Evolutionary conservation across 2,888 invertebrate species (phyloP).

Genomic region (Agapetus fuscipes): DNA sequence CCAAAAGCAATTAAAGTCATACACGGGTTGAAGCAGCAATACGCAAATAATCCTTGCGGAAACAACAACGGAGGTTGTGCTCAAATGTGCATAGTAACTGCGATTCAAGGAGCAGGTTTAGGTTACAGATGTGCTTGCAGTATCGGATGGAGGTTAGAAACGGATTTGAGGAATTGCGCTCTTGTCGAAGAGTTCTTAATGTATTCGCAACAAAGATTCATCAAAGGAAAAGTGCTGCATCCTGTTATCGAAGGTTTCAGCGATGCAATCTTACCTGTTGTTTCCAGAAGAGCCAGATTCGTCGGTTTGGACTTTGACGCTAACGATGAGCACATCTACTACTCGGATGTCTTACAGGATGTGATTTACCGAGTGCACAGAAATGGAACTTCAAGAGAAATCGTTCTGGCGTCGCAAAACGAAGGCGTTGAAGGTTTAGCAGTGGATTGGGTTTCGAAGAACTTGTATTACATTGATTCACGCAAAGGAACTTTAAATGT

Average conservation of each 20-base stretch:
- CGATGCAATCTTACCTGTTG: constrained; percentile 92
- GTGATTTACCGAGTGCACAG: constrained; percentile 80
- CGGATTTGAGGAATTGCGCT: constrained; percentile 70
- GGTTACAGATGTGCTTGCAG: constrained; percentile 89
- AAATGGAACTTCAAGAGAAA: constrained; percentile 73
- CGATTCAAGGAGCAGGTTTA: constrained; percentile 58
- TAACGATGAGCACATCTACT: constrained; percentile 84
- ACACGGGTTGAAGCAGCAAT: constrained; percentile 67
- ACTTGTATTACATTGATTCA: constrained; percentile 91
- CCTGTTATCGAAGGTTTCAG: constrained; percentile 86
- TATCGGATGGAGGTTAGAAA: constrained; percentile 70
- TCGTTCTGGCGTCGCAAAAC: constrained; percentile 90
- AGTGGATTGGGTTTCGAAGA: constrained; percentile 93
- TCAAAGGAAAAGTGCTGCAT: constrained; percentile 84
- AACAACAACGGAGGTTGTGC: constrained; percentile 82
- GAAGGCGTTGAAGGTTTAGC: constrained; percentile 95
- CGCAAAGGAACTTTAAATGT: constrained; percentile 92
- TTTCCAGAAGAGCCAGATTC: constrained; percentile 82
- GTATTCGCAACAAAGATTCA: constrained; percentile 92
- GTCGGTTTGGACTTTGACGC: constrained; percentile 94
- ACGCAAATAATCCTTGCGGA: constrained; percentile 74
- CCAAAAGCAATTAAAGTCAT: constrained; percentile 78
- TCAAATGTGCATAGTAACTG: constrained; percentile 89
- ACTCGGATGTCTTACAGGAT: constrained; percentile 93
- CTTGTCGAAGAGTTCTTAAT: constrained; percentile 81